phyloP scores from a whole-genome alignment of 2,113 vertebrate genomes.

The Elgaria multicarinata region DNA sequence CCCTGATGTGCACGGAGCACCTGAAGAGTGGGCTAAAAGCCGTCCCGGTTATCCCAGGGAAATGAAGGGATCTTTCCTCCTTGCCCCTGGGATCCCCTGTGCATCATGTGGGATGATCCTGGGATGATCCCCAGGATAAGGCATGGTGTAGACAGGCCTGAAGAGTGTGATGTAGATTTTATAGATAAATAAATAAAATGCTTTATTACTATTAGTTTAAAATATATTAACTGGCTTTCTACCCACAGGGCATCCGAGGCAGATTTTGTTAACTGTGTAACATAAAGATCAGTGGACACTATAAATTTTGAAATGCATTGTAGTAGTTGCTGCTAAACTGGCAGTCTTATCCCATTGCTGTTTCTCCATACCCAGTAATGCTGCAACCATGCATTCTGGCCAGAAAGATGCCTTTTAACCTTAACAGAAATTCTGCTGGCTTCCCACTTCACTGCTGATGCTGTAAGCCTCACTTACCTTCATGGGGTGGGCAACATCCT shows the following conservation, averaged over 20 bases:
- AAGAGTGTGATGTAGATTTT: no score
- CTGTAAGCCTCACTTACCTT: not conserved
- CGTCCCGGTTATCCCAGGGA: no score
- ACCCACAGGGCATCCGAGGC: not conserved
- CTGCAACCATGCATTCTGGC: not conserved
- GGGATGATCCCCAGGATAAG: no score
- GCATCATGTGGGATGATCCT: no score
- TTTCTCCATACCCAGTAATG: not conserved
- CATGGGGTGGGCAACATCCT: not conserved
- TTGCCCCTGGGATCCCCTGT: no score
- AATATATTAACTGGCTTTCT: not conserved
- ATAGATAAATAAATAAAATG: not conserved
- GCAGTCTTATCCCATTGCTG: not conserved
- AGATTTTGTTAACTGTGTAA: not conserved
- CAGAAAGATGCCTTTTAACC: not conserved
- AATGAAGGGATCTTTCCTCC: no score
- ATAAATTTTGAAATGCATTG: not conserved
- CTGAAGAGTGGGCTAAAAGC: no score
- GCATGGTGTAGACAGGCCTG: no score
- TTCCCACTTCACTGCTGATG: not conserved
- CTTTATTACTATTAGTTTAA: not conserved
- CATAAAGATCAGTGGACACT: not conserved
- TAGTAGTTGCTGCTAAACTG: not conserved
- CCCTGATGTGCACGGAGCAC: no score
- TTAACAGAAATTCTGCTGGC: not conserved